Evolutionary conservation across 2,113 vertebrate genomes (phyloP).

Genomic region (Benitochromis conjunctus): DNA sequence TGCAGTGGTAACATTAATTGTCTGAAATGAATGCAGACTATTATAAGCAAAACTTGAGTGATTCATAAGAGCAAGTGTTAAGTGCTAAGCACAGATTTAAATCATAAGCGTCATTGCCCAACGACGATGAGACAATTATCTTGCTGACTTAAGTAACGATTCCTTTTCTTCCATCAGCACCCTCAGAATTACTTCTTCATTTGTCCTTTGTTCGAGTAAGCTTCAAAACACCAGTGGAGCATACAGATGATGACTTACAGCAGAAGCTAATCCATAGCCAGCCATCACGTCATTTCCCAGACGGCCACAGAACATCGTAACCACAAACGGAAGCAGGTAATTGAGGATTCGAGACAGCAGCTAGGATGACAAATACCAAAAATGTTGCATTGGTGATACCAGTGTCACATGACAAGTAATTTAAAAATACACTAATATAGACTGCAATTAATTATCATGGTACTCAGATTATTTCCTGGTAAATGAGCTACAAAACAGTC

Average conservation of each 20-base stretch:
- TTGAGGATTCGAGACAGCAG: constrained; percentile 84
- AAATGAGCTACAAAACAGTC: neutral
- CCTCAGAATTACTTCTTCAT: neutral
- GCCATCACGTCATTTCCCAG: constrained; percentile 87
- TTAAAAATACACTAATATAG: neutral
- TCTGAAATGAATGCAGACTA: constrained; percentile 67
- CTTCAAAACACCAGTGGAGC: neutral
- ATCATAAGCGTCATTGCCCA: neutral
- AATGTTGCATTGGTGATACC: neutral
- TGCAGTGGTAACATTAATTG: constrained; percentile 82
- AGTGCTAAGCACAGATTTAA: neutral
- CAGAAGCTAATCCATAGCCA: constrained; percentile 81
- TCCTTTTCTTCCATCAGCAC: neutral
- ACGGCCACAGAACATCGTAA: constrained; percentile 90
- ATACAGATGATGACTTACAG: constrained; percentile 66
- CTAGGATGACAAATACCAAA: constrained; percentile 57
- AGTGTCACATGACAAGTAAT: neutral
- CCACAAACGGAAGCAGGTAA: constrained; percentile 84
- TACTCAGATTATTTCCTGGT: neutral
- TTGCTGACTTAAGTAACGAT: neutral
- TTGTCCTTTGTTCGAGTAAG: neutral
- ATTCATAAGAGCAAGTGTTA: neutral
- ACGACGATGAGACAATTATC: neutral
- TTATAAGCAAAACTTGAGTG: neutral
- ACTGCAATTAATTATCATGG: neutral